phyloP scores from a whole-genome alignment of 2,888 invertebrate species.

The Pachymerium ferrugineum region DNA sequence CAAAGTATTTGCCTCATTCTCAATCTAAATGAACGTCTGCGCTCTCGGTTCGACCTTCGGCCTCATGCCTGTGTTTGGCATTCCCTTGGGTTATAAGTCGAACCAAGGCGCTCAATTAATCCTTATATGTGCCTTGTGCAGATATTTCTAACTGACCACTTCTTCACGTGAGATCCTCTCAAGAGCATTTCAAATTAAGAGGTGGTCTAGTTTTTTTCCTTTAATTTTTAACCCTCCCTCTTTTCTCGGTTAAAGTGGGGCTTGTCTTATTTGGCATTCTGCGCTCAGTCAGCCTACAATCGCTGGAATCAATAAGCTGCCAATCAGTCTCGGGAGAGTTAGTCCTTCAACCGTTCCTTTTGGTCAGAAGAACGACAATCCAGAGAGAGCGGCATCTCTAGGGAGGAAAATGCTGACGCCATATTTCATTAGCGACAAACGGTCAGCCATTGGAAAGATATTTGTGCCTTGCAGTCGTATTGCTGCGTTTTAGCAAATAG shows the following conservation, averaged over 20 bases:
- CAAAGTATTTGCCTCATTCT: neutral
- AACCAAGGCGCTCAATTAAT: constrained; percentile 8
- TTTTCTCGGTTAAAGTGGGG: neutral
- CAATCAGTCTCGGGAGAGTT: constrained; percentile 2
- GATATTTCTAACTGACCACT: neutral
- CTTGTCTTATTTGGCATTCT: neutral
- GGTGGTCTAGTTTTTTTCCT: neutral
- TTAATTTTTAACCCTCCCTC: neutral
- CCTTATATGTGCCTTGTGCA: constrained; percentile 3
- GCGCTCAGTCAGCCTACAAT: neutral
- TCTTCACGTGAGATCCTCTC: constrained; percentile 2
- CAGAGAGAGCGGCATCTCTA: neutral
- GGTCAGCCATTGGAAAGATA: neutral
- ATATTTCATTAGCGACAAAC: constrained; percentile 2
- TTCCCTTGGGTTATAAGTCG: constrained; percentile 4
- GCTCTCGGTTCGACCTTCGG: constrained; percentile 4
- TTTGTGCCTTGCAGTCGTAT: neutral
- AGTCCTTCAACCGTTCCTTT: neutral
- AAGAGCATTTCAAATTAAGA: neutral
- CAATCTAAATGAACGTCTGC: constrained; percentile 13
- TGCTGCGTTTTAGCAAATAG: neutral
- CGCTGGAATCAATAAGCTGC: constrained; percentile 13
- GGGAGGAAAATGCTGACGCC: neutral
- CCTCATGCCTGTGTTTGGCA: neutral
- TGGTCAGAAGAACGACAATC: neutral